A percentile compares a stretch with the other conserved stretches of the same genome.
Conservation (phyloP, 1,140 invertebrate species). For the Mycetomoellerius zeteki region DNA sequence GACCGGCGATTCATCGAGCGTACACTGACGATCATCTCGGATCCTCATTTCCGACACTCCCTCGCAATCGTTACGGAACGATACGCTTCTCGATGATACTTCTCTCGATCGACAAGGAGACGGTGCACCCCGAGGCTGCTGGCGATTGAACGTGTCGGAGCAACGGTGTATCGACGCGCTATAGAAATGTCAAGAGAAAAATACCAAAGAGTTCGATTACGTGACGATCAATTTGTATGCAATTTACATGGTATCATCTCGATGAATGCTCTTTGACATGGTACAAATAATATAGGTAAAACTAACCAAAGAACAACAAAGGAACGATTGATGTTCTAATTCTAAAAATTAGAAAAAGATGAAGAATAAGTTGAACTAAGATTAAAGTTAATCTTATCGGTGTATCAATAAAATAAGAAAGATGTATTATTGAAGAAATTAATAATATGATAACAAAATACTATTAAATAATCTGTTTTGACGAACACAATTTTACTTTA, state of each 20-base stretch:
- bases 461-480: not conserved
- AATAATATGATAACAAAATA: not conserved
- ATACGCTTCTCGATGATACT: constrained; percentile 51
- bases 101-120: constrained; percentile 44
- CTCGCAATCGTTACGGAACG: constrained; percentile 54
- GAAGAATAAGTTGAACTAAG: no score
- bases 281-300: not conserved
- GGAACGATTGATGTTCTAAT: no score
- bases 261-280: not conserved
- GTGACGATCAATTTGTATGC: not conserved
- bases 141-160: constrained; percentile 20
- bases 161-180: constrained; percentile 37
- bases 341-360: no score
- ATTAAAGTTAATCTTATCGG: not conserved
- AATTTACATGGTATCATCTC: not conserved
- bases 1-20: constrained; percentile 68
- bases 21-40: constrained; percentile 56
- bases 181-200: constrained; percentile 37
- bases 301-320: not conserved
- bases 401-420: not conserved
- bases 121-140: not conserved
- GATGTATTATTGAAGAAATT: not conserved
- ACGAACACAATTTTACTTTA: not conserved
- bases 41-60: constrained; percentile 65
- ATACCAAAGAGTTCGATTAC: constrained; percentile 8